Percentiles rank a stretch among this genome's conserved stretches.
Evolutionary conservation across 1,140 invertebrate genomes (phyloP).

Genomic region (Rhyacophila brunnea): DNA sequence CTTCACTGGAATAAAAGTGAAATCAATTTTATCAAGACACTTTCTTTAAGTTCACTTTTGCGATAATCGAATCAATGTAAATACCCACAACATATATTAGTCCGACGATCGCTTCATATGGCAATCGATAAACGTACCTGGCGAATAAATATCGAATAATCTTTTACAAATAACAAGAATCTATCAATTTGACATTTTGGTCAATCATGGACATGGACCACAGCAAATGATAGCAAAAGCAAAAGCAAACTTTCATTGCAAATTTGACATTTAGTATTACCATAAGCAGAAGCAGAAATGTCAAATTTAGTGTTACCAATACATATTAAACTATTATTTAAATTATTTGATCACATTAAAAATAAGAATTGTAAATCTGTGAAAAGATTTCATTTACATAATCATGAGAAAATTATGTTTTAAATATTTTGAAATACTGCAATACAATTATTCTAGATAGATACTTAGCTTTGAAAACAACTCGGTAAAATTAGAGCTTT

Average conservation of each 20-base stretch:
- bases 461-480: too few species aligned
- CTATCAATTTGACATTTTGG: conserved; percentile 26
- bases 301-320: too few species aligned
- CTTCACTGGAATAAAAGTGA: conserved; percentile 28
- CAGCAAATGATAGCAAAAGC: background rate
- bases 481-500: too few species aligned
- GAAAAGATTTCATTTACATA: too few species aligned
- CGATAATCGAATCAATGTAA: background rate
- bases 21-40: conserved; percentile 24
- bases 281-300: conserved; percentile 1
- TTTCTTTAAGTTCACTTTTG: conserved; percentile 21
- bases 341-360: too few species aligned
- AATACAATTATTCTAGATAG: too few species aligned
- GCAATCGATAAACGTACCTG: conserved; percentile 4
- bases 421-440: too few species aligned
- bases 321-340: too few species aligned
- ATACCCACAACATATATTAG: conserved; percentile 1
- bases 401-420: too few species aligned
- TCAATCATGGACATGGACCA: conserved; percentile 11
- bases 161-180: conserved; percentile 15
- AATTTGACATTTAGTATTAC: conserved; percentile 33
- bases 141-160: conserved; percentile 5
- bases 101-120: background rate
- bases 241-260: conserved; percentile 14
- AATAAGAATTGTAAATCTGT: too few species aligned